Evolutionary conservation across 2,888 invertebrate genomes (phyloP), one percentile per base, ranked within the genome.

Genomic region (Liposcelis brunnea): DNA sequence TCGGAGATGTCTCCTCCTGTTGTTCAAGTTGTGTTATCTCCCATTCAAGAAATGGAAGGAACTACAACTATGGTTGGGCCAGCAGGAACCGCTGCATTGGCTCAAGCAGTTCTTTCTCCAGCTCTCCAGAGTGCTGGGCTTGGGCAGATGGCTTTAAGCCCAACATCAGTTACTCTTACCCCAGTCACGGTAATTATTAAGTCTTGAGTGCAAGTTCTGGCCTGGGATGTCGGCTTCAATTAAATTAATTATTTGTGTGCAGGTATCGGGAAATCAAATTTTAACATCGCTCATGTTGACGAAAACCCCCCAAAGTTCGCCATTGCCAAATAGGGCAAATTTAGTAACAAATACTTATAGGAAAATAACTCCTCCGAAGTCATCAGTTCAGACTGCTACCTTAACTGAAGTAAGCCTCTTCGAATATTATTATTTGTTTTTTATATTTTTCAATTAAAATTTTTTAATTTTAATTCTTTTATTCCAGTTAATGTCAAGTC

Each of bases 11-110:
- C 43, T 10, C 51, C 54, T 32, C 16, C 21, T 21, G 2, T 34
- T 37, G 14, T 49, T 2, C 78, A 83, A 56, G 82, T 85, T 21
- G 75, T 82, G 34, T 66, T 87, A 12, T 83, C 84, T 2, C 85
- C 86, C 1, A 87, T 87, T 49, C 83, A 84, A 60, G 87, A 87
- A 64, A 67, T 81, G 52, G 87, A 86, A 55, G 77, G 80, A 50
- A 74, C 51, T 45, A 52, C 50, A 38, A 50, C 51, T 16, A 51
- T 51, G 14, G 49, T 51, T 16, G 53, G 33, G 31, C n/a, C 36
- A 33, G 12, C 16, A 26, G 74, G 78, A 8, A 80, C 84, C 1
- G 75, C 80, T 1, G 83, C 85, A 4, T 64, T 85, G 49, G 85
- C 85, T 3, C 81, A 83, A 58, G 80, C 83, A 1, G 77, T 85